Base-by-base conservation (phyloP, 2,888 invertebrate genomes). In the Yponomeuta cagnagella region DNA sequence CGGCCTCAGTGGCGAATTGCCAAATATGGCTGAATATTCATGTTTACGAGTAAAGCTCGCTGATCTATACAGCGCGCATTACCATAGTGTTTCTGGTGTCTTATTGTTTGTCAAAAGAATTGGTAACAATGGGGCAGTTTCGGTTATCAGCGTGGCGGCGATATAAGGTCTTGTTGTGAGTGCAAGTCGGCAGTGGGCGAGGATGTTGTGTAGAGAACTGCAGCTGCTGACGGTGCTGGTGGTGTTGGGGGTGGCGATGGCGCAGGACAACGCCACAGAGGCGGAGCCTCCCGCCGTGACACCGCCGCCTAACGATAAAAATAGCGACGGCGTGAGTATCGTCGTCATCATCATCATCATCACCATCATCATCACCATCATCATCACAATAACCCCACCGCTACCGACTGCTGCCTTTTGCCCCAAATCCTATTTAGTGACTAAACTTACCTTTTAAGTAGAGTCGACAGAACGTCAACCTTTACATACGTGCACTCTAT, bases 241-340 rank as follows among this genome's bases (percentile, higher is more conserved):
- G 5, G 37, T n/a, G 37, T 12, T 67, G 33, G 67, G 2, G n/a
- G 12, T 2, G 10, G 67, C 31, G n/a, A n/a, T 67, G 33, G 67
- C 37, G 15, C 67, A 37, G 12, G 67, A 67, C 15, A 67, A 67
- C 43, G 67, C 37, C n/a, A 67, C 67, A 10, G 67, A 33, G 33
- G 43, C 43, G 37, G 43, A 64, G 64, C 23, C 37, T 43, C 10
- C 15, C n/a, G 33, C 10, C 10, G 52, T 15, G 15, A 58, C 52
- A 5, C 15, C 52, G 12, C 43, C 67, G 31, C 37, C 67, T 3
- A 2, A 9, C 10, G 67, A 67, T 15, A 58, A 58, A 43, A 67
- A 67, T 23, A 33, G 31, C 23, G 68, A 69, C 23, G 68, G 68
- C 15, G 68, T 69, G 68, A 74, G 74, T 71, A 71, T 43, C 31